Base-by-base conservation (phyloP, 2,888 invertebrate genomes). In the Drosophila robusta region DNA sequence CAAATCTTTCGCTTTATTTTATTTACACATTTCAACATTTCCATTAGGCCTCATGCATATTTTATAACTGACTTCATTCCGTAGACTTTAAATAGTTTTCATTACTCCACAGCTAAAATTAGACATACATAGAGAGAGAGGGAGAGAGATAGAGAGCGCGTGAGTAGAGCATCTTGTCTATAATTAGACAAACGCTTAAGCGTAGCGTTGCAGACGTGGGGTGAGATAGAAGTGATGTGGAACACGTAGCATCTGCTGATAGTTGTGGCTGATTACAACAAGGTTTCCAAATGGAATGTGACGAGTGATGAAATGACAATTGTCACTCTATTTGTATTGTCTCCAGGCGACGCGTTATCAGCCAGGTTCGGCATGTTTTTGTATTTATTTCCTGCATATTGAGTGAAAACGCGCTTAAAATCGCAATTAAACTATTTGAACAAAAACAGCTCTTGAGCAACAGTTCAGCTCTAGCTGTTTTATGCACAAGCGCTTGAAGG, bases 31-130 rank as follows among this genome's bases (percentile, higher is more conserved):
- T 68, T 61, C 80, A 66, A 79, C 82, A 74, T 83, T 80, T 83
- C 80, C 74, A 86, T 78, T 80, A 83, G 70, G 65, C 67, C 49
- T 60, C 61, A 42, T 71, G 78, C 80, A 83, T 83, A 80, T 83
- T 80, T 83, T 72, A 86, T 83, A 78, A 83, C 86, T 70, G 78
- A 71, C 82, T 74, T 80, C 70, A 56, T 64, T 80, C 39, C 68
- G 32, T 72, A 26, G 57, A 66, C 81, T 78, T 69, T 67, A 84
- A 81, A 83, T 82, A 85, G 85, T 78, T 73, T 75, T 70, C 73
- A 80, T 86, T 80, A 83, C 78, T 75, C 65, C 77, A 71, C 58
- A 58, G 50, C 80, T 80, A 80, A 73, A 79, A 71, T 77, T 79
- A 80, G 80, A 67, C 45, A 18, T 9, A 39, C 9, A 61, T 38